phyloP scores from a whole-genome alignment of 92 coral and sea anemone species.

The Siderastrea siderea region DNA sequence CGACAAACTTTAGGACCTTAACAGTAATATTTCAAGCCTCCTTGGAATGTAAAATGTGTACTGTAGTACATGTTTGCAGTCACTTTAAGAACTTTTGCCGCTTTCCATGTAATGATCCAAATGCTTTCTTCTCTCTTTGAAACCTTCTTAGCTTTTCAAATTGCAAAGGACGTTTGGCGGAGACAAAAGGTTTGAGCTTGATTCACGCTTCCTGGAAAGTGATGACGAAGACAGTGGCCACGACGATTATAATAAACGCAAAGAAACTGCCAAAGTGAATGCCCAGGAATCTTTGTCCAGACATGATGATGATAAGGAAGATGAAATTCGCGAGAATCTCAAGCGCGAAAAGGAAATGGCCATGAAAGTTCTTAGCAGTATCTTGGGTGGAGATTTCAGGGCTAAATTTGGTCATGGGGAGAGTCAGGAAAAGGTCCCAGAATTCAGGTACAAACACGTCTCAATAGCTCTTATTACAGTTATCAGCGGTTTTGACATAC shows the following conservation, averaged over 20 bases:
- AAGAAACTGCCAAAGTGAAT: neutral
- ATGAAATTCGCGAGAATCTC: slow-evolving; percentile 70
- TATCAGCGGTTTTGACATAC: no score
- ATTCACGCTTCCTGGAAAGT: slow-evolving; percentile 87
- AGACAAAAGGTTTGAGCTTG: slow-evolving; percentile 91
- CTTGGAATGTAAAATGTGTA: no score
- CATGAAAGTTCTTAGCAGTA: slow-evolving; percentile 83
- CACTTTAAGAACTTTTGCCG: no score
- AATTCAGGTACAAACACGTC: slow-evolving; percentile 44
- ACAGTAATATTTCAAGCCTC: no score
- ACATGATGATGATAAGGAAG: slow-evolving; percentile 35
- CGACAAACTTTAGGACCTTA: no score
- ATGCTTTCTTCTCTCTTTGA: no score
- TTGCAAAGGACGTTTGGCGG: slow-evolving; percentile 91
- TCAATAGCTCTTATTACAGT: no score
- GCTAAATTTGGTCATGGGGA: neutral
- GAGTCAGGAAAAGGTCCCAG: slow-evolving; percentile 2
- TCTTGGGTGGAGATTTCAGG: slow-evolving; percentile 73
- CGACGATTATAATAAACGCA: slow-evolving; percentile 1
- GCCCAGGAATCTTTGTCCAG: neutral
- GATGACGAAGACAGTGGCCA: slow-evolving; percentile 64
- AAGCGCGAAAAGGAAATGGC: slow-evolving; percentile 82
- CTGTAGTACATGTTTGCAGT: no score
- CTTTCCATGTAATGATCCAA: no score
- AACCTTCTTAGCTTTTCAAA: slow-evolving; percentile 80